Evolutionary conservation across 30 jellyfish, hydroid and myxozoan species (phyloP).

Genomic region (Hydractinia echinata): DNA sequence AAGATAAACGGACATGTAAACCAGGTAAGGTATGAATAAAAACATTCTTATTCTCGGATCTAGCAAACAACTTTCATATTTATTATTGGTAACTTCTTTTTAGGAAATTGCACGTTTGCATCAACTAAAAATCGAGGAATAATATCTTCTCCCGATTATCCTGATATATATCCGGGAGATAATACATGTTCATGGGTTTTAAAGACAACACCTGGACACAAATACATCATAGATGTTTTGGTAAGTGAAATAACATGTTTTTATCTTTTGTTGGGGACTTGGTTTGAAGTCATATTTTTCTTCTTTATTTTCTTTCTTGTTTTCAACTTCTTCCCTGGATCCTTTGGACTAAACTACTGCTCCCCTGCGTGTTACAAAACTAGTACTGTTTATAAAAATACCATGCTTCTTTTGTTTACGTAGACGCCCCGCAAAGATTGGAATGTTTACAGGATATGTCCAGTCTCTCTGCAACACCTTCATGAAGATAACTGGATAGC

Average conservation of each 20-base stretch:
- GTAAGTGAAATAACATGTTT: background rate
- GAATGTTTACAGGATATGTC: background rate
- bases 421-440: background rate
- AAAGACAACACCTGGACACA: constrained; percentile 43
- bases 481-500: background rate
- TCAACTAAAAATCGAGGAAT: constrained; percentile 30
- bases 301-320: too few relatives aligned
- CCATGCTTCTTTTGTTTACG: background rate
- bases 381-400: background rate
- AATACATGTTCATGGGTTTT: constrained; percentile 50
- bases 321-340: too few relatives aligned
- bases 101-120: constrained; percentile 40
- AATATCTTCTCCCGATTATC: constrained; percentile 57
- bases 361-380: too few relatives aligned
- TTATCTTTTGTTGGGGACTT: too few relatives aligned
- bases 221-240: background rate
- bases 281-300: too few relatives aligned
- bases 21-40: constrained; percentile 37
- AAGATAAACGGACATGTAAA: constrained; percentile 36
- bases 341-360: too few relatives aligned
- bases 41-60: background rate
- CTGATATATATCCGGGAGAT: constrained; percentile 52
- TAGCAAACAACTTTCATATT: background rate
- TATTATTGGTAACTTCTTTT: constrained; percentile 19
- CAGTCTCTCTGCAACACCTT: constrained; percentile 1